Evolutionary conservation across 2,888 invertebrate species (phyloP).

Genomic region (Trilocha varians): DNA sequence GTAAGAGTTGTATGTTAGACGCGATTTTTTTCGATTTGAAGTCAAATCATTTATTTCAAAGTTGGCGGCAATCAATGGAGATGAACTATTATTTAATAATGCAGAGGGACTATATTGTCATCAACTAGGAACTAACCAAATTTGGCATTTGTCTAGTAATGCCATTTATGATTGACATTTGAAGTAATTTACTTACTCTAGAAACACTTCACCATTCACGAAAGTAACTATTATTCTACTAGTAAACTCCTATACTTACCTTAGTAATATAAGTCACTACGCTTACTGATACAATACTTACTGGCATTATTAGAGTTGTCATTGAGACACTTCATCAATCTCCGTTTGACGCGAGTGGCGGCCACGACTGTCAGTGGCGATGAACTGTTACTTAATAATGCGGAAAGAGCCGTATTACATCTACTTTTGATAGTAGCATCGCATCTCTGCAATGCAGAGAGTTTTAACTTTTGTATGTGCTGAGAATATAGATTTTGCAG

Average conservation of each 20-base stretch:
- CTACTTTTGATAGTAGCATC: slow-evolving; percentile 16
- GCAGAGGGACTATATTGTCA: slow-evolving; percentile 33
- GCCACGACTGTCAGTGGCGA: slow-evolving; percentile 31
- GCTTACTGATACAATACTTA: slow-evolving; percentile 16
- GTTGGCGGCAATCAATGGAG: slow-evolving; percentile 29
- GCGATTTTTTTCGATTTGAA: too few relatives aligned
- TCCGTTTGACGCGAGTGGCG: slow-evolving; percentile 14
- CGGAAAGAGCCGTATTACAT: slow-evolving; percentile 30
- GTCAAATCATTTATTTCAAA: too few relatives aligned
- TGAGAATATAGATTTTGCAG: slow-evolving; percentile 29
- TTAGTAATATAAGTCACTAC: too few relatives aligned
- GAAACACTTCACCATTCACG: too few relatives aligned
- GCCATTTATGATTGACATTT: too few relatives aligned
- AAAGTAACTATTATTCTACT: too few relatives aligned
- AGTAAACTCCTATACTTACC: too few relatives aligned
- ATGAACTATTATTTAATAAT: slow-evolving; percentile 35
- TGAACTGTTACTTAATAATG: slow-evolving; percentile 39
- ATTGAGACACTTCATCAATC: slow-evolving; percentile 33
- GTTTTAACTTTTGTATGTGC: slow-evolving; percentile 24
- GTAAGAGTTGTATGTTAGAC: too few relatives aligned
- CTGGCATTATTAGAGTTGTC: slow-evolving; percentile 40
- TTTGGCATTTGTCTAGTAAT: too few relatives aligned
- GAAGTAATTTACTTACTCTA: too few relatives aligned
- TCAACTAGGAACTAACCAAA: too few relatives aligned
- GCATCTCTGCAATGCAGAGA: slow-evolving; percentile 15